These are phyloP conservation scores for Beroe forskalii DNA, from an alignment of 37 sponge, comb jelly and placozoan species.

Conservation along the genomic window DNA sequence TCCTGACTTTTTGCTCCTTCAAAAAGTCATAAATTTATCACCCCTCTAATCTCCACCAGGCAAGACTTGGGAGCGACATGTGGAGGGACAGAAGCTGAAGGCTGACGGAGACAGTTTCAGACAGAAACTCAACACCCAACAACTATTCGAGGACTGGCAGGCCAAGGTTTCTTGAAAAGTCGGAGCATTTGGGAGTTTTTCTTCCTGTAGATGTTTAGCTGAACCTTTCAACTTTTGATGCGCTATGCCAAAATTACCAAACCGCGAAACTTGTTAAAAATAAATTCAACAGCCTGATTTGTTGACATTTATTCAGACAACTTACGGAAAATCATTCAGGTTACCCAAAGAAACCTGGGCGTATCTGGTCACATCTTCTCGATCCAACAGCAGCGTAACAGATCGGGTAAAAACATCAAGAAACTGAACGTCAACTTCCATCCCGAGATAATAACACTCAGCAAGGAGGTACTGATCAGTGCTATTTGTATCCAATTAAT, in stretches of 20 bases:
- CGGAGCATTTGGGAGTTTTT: neutral
- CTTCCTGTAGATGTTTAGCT: no score
- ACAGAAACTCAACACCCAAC: constrained; percentile 92
- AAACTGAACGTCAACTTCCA: constrained; percentile 89
- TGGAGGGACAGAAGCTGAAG: constrained; percentile 94
- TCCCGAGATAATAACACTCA: constrained; percentile 88
- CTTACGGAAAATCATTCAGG: constrained; percentile 68
- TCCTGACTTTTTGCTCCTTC: no score
- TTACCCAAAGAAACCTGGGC: constrained; percentile 71
- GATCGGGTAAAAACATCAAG: constrained; percentile 72
- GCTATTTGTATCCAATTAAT: no score
- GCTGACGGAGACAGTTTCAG: constrained; percentile 92
- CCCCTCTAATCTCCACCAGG: neutral
- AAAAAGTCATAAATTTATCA: no score
- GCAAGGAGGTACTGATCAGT: constrained; percentile 94
- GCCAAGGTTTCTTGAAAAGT: constrained; percentile 18
- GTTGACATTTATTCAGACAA: no score
- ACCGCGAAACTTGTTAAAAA: no score
- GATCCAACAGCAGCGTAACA: constrained; percentile 72
- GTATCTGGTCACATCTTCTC: constrained; percentile 83
- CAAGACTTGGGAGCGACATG: constrained; percentile 82
- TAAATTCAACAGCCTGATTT: no score
- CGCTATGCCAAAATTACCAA: no score
- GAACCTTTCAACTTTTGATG: no score
- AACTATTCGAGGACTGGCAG: constrained; percentile 79